Evolutionary conservation across 2,888 invertebrate genomes (phyloP).

Genomic region (Drosophila engyochracea): DNA sequence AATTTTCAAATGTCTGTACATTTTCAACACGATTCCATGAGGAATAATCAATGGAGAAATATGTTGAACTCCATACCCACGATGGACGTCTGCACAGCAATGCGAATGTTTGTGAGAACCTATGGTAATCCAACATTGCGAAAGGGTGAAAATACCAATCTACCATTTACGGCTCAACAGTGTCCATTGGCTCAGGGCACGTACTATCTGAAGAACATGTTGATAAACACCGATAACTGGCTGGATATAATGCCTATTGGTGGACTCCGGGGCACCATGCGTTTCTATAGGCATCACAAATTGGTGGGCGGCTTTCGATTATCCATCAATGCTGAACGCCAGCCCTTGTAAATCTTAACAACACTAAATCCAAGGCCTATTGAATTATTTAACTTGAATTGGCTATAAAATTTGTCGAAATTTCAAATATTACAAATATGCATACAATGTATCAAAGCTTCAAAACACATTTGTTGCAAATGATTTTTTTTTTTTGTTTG

Average conservation of each 20-base stretch:
- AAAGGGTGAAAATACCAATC: slow-evolving; percentile 19
- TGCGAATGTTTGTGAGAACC: slow-evolving; percentile 12
- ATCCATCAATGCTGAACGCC: slow-evolving; percentile 13
- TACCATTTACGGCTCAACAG: slow-evolving; percentile 30
- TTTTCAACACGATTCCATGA: slow-evolving; percentile 22
- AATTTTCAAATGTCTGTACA: slow-evolving; percentile 34
- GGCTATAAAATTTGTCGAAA: slow-evolving; percentile 26
- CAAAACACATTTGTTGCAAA: slow-evolving; percentile 41
- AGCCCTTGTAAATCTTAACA: not conserved
- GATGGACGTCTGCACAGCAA: slow-evolving; percentile 26
- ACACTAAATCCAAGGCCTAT: not conserved
- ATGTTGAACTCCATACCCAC: slow-evolving; percentile 15
- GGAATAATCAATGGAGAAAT: slow-evolving; percentile 14
- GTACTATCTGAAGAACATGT: slow-evolving; percentile 20
- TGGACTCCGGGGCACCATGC: slow-evolving; percentile 10
- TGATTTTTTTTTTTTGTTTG: not conserved
- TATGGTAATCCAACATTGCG: slow-evolving; percentile 31
- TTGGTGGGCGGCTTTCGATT: slow-evolving; percentile 17
- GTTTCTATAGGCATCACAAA: slow-evolving; percentile 15
- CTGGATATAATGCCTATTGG: slow-evolving; percentile 24
- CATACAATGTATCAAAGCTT: not conserved
- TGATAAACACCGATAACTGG: slow-evolving; percentile 34
- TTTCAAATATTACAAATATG: slow-evolving; percentile 18
- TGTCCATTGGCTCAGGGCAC: slow-evolving; percentile 32
- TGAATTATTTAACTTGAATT: slow-evolving; percentile 14